Evolutionary conservation across 1,140 invertebrate species (phyloP).

Genomic region (Pantala flavescens): DNA sequence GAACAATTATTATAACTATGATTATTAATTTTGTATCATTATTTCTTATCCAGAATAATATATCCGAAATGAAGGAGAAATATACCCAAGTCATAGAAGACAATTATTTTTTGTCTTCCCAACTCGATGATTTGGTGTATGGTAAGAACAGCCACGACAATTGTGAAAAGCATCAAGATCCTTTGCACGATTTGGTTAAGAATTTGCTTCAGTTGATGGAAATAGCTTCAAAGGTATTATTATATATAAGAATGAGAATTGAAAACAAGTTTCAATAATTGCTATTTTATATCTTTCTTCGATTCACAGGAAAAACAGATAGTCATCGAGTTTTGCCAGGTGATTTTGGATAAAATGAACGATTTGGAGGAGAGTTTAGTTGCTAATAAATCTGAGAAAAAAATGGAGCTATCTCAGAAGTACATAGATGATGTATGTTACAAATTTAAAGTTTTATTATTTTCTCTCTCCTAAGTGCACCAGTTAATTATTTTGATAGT

Average conservation of each 20-base stretch:
- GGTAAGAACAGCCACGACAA: too few species aligned
- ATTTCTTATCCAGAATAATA: neutral
- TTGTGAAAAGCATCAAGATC: neutral
- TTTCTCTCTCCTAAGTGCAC: too few species aligned
- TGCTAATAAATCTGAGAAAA: neutral
- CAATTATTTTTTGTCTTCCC: neutral
- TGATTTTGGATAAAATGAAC: neutral
- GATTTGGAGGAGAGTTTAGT: neutral
- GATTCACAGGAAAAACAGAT: neutral
- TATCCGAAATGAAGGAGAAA: neutral
- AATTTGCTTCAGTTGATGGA: neutral
- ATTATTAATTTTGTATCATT: neutral
- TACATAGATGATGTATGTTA: neutral
- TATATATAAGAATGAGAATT: neutral
- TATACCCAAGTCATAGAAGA: neutral
- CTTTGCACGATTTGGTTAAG: neutral
- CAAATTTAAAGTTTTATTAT: neutral
- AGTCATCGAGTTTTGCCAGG: neutral
- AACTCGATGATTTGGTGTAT: too few species aligned
- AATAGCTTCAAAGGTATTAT: neutral
- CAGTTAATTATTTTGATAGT: too few species aligned
- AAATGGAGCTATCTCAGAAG: neutral
- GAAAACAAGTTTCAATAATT: neutral
- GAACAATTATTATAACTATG: too few species aligned
- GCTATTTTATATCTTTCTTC: neutral